These are phyloP conservation scores for Mesochorus sp. DNA, from an alignment of 2,888 invertebrate genomes.

Conservation along the genomic window DNA sequence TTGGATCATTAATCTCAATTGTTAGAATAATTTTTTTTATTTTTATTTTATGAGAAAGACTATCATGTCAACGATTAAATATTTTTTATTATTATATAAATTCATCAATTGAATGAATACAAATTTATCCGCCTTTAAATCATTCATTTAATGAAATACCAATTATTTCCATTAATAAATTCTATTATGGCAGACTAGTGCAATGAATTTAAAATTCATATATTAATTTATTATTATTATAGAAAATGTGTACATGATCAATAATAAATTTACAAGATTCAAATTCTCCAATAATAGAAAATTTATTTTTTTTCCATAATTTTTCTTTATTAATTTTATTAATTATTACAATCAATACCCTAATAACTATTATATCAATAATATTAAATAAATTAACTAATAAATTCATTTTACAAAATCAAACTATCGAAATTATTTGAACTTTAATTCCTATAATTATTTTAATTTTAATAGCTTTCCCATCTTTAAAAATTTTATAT, in stretches of 20 bases:
- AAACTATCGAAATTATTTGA: constrained; percentile 87
- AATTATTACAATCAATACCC: constrained; percentile 85
- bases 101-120: constrained; percentile 86
- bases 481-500: constrained; percentile 85
- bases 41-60: constrained; percentile 86
- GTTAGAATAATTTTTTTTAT: constrained; percentile 85
- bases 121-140: constrained; percentile 75
- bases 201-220: constrained; percentile 60
- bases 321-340: constrained; percentile 85
- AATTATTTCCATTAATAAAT: constrained; percentile 82
- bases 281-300: constrained; percentile 86
- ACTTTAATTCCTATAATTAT: constrained; percentile 85
- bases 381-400: constrained; percentile 85
- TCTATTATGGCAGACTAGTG: constrained; percentile 68
- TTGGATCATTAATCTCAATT: constrained; percentile 87
- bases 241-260: constrained; percentile 85
- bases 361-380: constrained; percentile 84
- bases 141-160: constrained; percentile 68
- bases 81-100: constrained; percentile 83
- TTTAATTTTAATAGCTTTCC: constrained; percentile 86
- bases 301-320: constrained; percentile 87
- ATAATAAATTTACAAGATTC: constrained; percentile 85
- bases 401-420: constrained; percentile 84
- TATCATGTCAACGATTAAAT: constrained; percentile 83
- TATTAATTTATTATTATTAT: too few species aligned